A percentile compares a stretch with the other conserved stretches of the same genome.
phyloP scores from a whole-genome alignment of 1,140 invertebrate genomes.

The Bombus consobrinus region DNA sequence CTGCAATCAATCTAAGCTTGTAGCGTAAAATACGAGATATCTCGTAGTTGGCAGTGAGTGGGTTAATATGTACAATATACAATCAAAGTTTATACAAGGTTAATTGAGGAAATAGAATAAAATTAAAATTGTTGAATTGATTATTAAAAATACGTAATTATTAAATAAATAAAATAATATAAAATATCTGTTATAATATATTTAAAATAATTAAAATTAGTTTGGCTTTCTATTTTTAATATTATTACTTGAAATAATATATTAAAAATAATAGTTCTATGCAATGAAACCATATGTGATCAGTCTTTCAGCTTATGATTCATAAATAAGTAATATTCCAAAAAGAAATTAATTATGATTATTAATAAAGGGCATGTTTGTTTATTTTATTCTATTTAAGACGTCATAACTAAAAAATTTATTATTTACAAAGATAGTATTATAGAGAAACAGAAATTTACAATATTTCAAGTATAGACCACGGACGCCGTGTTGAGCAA shows the following conservation, averaged over 20 bases:
- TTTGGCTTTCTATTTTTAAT: background rate
- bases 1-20: too few species aligned
- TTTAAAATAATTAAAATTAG: background rate
- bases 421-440: conserved; percentile 25
- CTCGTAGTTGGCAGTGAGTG: too few species aligned
- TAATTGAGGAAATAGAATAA: too few species aligned
- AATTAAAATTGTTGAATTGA: too few species aligned
- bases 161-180: background rate
- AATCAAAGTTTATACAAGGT: background rate
- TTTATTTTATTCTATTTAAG: background rate
- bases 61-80: too few species aligned
- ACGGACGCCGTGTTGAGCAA: too few species aligned
- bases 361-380: background rate
- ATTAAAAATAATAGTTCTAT: background rate
- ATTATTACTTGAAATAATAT: background rate
- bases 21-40: too few species aligned
- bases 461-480: background rate
- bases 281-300: background rate
- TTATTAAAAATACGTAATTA: too few species aligned
- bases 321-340: background rate
- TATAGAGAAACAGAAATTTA: conserved; percentile 7
- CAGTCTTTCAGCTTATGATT: background rate
- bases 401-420: background rate
- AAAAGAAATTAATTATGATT: background rate
- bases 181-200: background rate